Evolutionary conservation across 2,113 vertebrate species (phyloP).

Genomic region (Xenopus tropicalis): DNA sequence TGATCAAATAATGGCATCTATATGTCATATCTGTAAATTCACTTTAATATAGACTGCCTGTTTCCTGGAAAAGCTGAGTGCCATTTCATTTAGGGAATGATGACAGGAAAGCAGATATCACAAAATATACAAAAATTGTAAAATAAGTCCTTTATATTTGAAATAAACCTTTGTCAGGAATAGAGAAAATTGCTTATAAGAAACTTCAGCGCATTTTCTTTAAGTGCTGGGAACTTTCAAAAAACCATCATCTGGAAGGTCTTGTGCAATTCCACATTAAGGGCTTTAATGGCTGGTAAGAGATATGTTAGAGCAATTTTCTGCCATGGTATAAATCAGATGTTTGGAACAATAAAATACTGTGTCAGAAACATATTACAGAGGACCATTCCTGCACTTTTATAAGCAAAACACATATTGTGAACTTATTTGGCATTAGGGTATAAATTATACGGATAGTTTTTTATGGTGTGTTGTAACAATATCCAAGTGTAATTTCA

Average conservation of each 20-base stretch:
- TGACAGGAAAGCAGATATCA: no score
- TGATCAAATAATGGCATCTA: no score
- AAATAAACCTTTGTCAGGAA: no score
- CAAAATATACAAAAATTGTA: no score
- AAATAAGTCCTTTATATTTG: no score
- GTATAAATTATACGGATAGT: conserved; percentile 1
- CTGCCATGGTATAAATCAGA: conserved; percentile 45
- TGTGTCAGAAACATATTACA: conserved; percentile 37
- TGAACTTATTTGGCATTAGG: neutral
- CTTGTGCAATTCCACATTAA: conserved; percentile 11
- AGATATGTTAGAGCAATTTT: conserved; percentile 41
- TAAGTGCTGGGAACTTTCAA: neutral
- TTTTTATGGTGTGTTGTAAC: conserved; percentile 7
- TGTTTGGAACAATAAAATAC: conserved; percentile 50
- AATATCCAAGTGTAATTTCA: conserved; percentile 8
- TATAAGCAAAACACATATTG: conserved; percentile 12
- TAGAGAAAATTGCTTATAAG: no score
- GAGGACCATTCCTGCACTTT: conserved; percentile 42
- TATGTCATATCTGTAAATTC: no score
- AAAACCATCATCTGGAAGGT: neutral
- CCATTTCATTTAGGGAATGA: no score
- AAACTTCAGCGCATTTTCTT: no score
- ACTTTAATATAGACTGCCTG: no score
- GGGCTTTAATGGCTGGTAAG: conserved; percentile 37
- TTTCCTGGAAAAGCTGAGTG: no score